Conservation (phyloP, 2,888 invertebrate species). For the Beris chalybata region DNA sequence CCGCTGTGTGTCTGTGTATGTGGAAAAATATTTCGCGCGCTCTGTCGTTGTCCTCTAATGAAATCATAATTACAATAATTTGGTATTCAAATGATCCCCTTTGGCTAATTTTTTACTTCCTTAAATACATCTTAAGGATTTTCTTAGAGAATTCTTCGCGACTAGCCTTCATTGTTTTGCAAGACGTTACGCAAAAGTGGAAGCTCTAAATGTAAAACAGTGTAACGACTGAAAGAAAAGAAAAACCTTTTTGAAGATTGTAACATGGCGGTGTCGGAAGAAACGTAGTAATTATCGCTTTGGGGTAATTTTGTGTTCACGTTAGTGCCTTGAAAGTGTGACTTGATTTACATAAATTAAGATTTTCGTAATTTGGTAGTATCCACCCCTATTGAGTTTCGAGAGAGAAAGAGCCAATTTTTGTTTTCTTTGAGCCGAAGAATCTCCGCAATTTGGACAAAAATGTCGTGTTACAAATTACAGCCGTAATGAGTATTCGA, state of each 20-base stretch:
- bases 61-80: constrained; percentile 38
- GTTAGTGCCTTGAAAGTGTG: constrained; percentile 33
- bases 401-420: no score
- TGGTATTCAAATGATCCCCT: constrained; percentile 38
- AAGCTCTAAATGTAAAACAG: not conserved
- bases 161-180: not conserved
- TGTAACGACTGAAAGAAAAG: constrained; percentile 6
- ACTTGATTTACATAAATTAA: constrained; percentile 37
- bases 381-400: no score
- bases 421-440: no score
- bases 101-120: constrained; percentile 33
- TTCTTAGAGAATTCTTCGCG: not conserved
- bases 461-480: no score
- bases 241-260: constrained; percentile 26
- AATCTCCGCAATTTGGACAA: no score
- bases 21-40: constrained; percentile 14
- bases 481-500: no score
- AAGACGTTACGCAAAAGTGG: not conserved
- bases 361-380: constrained; percentile 28
- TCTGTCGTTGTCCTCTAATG: constrained; percentile 34
- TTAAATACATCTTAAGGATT: constrained; percentile 26
- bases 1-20: not conserved
- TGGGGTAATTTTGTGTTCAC: constrained; percentile 25
- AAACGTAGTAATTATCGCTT: constrained; percentile 33
- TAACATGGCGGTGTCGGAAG: constrained; percentile 26